A percentile compares a stretch with the other conserved stretches of the same genome.
Evolutionary conservation across 2,888 invertebrate species (phyloP).

Genomic region (Teleiodes luculella): DNA sequence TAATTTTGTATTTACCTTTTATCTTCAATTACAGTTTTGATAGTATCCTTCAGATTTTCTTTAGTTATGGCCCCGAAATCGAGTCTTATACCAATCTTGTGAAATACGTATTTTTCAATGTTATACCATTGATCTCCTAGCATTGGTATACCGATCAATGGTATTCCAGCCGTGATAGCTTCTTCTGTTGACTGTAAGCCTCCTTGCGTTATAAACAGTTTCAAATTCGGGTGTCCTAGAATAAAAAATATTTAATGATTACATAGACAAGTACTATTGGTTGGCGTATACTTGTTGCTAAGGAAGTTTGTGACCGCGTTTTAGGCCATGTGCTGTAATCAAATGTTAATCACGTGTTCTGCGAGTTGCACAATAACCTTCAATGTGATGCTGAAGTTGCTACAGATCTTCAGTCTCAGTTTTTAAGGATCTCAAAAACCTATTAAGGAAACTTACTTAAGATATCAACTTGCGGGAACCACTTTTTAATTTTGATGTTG

Average conservation of each 20-base stretch:
- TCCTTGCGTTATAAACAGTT: conserved; percentile 68
- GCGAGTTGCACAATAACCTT: too few relatives aligned
- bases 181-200: conserved; percentile 70
- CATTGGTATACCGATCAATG: conserved; percentile 60
- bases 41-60: conserved; percentile 35
- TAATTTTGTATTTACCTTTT: conserved; percentile 37
- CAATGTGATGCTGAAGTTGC: too few relatives aligned
- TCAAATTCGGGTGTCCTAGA: conserved; percentile 63
- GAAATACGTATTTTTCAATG: conserved; percentile 42
- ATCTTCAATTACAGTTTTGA: conserved; percentile 37
- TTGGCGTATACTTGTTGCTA: too few relatives aligned
- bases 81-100: conserved; percentile 42
- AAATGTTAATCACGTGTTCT: too few relatives aligned
- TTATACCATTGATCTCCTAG: conserved; percentile 64
- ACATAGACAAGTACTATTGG: too few relatives aligned
- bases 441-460: conserved; percentile 5
- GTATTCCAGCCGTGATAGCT: conserved; percentile 57
- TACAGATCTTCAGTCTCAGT: too few relatives aligned
- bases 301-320: too few relatives aligned
- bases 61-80: conserved; percentile 38
- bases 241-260: background rate
- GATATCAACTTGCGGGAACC: conserved; percentile 48
- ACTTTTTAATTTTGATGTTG: conserved; percentile 51
- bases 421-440: too few relatives aligned
- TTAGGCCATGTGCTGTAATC: too few relatives aligned